A percentile compares a stretch with the other conserved stretches of the same genome.
These are phyloP conservation scores for Glaucomys volans DNA, from an alignment of 2,113 vertebrate species.

Conservation along the genomic window DNA sequence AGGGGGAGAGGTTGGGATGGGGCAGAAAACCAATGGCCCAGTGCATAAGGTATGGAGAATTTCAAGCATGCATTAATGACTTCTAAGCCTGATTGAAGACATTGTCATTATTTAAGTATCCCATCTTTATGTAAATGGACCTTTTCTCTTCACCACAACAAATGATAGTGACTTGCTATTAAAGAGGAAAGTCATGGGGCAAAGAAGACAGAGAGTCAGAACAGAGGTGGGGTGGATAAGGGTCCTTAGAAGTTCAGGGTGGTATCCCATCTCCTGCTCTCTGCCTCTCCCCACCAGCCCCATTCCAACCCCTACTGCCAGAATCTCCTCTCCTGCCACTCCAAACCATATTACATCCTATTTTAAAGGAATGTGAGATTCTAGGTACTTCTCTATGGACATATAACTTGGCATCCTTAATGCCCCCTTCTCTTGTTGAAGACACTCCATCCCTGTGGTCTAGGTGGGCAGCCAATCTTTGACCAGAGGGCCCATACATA, in stretches of 20 bases:
- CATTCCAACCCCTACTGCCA: neutral
- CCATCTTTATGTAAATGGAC: neutral
- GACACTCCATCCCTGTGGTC: neutral
- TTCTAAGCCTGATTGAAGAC: neutral
- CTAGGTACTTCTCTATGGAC: neutral
- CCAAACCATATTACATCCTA: neutral
- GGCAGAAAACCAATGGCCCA: neutral
- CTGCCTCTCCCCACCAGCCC: neutral
- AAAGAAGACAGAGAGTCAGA: neutral
- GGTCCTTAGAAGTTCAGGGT: neutral
- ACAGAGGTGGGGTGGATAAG: neutral
- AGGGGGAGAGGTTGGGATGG: neutral
- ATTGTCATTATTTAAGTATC: slow-evolving; percentile 38
- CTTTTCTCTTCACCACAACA: neutral
- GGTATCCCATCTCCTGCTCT: neutral
- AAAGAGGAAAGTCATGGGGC: neutral
- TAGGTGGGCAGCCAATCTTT: neutral
- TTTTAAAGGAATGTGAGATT: neutral
- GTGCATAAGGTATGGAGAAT: neutral
- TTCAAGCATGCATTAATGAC: slow-evolving; percentile 10
- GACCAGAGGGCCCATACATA: neutral
- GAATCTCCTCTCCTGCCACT: neutral
- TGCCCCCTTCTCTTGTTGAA: neutral
- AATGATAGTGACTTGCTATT: neutral
- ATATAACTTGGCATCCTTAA: neutral